A percentile compares a stretch with the other conserved stretches of the same genome.
These are phyloP conservation scores for Cryptocephalus moraei DNA, from an alignment of 2,888 invertebrate genomes.

Conservation along the genomic window DNA sequence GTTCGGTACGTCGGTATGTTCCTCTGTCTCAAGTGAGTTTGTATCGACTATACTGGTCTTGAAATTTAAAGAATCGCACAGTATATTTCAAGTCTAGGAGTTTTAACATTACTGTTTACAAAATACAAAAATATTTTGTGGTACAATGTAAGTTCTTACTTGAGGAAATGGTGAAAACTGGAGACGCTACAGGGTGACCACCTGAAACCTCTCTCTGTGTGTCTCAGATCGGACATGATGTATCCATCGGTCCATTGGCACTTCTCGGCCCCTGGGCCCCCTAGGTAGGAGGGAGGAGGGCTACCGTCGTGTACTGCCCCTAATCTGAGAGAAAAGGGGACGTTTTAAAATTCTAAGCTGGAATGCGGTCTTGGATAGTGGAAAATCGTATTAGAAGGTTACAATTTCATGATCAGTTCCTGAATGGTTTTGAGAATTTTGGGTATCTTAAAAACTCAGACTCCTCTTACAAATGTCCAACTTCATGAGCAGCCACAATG, in stretches of 20 bases:
- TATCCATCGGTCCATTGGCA: constrained; percentile 94
- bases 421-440: no score
- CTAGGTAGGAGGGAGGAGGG: constrained; percentile 87
- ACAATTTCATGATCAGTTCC: no score
- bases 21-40: no score
- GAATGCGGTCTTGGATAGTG: no score
- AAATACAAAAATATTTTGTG: background rate
- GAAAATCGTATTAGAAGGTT: no score
- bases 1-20: no score
- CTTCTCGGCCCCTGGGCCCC: constrained; percentile 88
- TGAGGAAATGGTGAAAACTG: constrained; percentile 90
- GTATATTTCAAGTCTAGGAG: background rate
- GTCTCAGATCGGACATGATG: constrained; percentile 90
- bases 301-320: constrained; percentile 96
- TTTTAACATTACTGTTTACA: background rate
- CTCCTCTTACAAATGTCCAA: constrained; percentile 81
- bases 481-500: constrained; percentile 94
- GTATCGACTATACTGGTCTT: no score
- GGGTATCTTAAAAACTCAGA: no score
- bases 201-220: constrained; percentile 88
- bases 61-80: no score
- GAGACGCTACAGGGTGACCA: constrained; percentile 91
- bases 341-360: no score
- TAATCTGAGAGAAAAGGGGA: constrained; percentile 45
- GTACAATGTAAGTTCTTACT: constrained; percentile 53